These are phyloP conservation scores for Odontocolon sp. DNA, from an alignment of 2,888 invertebrate genomes.

Conservation along the genomic window DNA sequence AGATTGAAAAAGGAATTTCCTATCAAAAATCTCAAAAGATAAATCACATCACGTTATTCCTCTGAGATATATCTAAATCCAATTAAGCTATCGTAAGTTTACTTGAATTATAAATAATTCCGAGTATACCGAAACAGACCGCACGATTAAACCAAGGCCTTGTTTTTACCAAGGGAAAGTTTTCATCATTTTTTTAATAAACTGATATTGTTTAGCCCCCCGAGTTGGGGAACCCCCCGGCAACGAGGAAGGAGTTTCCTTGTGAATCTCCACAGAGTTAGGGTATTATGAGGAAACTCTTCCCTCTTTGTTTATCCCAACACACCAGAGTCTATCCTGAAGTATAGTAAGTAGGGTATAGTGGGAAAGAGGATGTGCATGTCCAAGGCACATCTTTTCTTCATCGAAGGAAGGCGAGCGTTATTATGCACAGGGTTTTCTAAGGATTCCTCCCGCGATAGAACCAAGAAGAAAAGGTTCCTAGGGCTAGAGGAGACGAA, in stretches of 20 bases:
- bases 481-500: not conserved
- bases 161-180: not conserved
- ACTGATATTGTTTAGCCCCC: not conserved
- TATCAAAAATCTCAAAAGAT: conserved; percentile 52
- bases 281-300: not conserved
- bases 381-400: not conserved
- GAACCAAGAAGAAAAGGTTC: not conserved
- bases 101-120: conserved; percentile 57
- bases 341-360: not conserved
- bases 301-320: not conserved
- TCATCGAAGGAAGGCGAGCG: not conserved
- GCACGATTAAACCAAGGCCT: not conserved
- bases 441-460: not conserved
- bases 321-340: not conserved
- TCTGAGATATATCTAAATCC: conserved; percentile 50
- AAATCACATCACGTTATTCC: conserved; percentile 45
- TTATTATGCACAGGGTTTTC: not conserved
- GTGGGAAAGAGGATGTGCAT: not conserved
- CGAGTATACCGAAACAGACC: conserved; percentile 24
- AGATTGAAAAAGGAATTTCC: conserved; percentile 57
- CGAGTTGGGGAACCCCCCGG: not conserved
- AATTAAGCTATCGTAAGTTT: conserved; percentile 47
- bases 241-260: not conserved
- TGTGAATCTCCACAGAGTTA: not conserved
- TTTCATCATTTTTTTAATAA: conserved; percentile 10